Evolutionary conservation across 1,140 invertebrate genomes (phyloP).

Genomic region (Paralvinella palmiformis): DNA sequence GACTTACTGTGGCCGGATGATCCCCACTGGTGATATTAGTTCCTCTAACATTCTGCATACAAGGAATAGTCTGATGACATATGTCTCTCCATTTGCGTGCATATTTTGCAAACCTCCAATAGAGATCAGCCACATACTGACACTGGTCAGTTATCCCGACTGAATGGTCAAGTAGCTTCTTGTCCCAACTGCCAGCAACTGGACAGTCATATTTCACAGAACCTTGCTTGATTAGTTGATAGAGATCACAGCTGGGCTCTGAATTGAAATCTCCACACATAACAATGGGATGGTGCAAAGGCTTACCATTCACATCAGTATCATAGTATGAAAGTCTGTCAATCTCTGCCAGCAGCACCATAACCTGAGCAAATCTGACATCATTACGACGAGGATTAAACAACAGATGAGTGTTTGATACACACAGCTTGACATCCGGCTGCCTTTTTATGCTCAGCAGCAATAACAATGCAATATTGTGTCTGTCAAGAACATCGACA

Average conservation of each 20-base stretch:
- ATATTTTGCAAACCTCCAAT: neutral
- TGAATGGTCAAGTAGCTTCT: conserved; percentile 27
- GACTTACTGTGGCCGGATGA: too few relatives aligned
- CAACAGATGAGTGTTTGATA: conserved; percentile 90
- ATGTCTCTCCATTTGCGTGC: too few relatives aligned
- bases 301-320: neutral
- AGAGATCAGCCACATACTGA: conserved; percentile 55
- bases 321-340: conserved; percentile 50
- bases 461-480: conserved; percentile 79
- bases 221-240: conserved; percentile 66
- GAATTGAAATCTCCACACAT: conserved; percentile 88
- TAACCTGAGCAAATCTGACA: conserved; percentile 74
- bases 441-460: conserved; percentile 54
- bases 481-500: conserved; percentile 63
- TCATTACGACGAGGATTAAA: conserved; percentile 85
- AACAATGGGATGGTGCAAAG: conserved; percentile 66
- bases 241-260: conserved; percentile 63
- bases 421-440: neutral
- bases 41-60: too few relatives aligned
- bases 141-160: conserved; percentile 62
- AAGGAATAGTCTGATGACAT: too few relatives aligned
- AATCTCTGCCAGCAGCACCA: conserved; percentile 73
- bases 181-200: conserved; percentile 40
- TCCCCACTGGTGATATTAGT: too few relatives aligned
- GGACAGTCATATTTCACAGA: conserved; percentile 55